Percentiles rank a stretch among this genome's conserved stretches.
Conservation (phyloP, 2,113 vertebrate genomes). For the Grus americana region DNA sequence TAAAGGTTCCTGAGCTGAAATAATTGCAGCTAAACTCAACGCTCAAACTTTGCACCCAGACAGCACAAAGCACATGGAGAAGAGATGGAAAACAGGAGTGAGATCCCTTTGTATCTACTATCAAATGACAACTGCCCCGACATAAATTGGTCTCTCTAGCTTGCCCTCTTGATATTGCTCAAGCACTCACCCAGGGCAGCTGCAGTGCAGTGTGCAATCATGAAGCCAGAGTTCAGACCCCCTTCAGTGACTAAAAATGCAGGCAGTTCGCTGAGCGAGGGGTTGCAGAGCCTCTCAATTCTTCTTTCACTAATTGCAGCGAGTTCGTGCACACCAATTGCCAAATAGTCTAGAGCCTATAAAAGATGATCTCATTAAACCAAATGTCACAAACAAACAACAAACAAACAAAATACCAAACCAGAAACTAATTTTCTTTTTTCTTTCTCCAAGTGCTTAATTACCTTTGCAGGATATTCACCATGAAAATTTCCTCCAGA, state of each 20-base stretch:
- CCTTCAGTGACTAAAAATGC: constrained; percentile 96
- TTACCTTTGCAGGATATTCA: constrained; percentile 92
- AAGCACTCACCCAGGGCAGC: constrained; percentile 88
- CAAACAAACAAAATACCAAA: background rate
- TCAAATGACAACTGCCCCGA: background rate
- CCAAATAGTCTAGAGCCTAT: constrained; percentile 89
- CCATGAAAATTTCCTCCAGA: constrained; percentile 99
- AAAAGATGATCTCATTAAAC: background rate
- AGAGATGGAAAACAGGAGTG: background rate
- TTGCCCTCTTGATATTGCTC: background rate
- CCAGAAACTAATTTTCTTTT: background rate
- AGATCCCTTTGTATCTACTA: background rate
- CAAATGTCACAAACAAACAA: background rate
- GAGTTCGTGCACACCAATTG: constrained; percentile 94
- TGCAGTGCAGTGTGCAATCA: constrained; percentile 98
- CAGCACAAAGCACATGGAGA: background rate
- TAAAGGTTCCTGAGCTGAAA: background rate
- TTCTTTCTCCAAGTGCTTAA: background rate
- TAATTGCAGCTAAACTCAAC: background rate
- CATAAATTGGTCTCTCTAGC: background rate
- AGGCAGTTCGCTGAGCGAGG: constrained; percentile 93
- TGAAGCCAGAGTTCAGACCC: constrained; percentile 97
- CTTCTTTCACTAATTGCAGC: constrained; percentile 95
- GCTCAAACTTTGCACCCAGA: background rate
- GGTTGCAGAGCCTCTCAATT: constrained; percentile 95